Evolutionary conservation across 2,888 invertebrate species (phyloP), one percentile per base, ranked within the genome.

Genomic region (Plebejus argus): DNA sequence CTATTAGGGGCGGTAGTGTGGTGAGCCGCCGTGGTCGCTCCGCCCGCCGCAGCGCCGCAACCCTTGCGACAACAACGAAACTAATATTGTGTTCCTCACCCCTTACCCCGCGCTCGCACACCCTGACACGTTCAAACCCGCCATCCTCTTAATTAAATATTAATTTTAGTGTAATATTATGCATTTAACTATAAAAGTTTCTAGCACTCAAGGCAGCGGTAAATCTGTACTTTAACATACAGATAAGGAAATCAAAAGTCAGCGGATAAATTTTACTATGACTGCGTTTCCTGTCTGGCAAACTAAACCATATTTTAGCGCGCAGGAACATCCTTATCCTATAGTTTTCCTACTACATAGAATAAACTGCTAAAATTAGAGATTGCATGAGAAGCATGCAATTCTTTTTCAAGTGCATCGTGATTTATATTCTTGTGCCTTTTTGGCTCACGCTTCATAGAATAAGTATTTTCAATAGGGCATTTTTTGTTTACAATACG

Each of bases 1-100:
- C 92, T 91, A 91, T 89, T 90, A 93, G 91, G 90, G 91, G 92
- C 92, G 93, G 92, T 91, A 85, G 91, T 87, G 91, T 90, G 90
- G 86, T 89, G 89, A 87, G 88, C 89, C 90, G 91, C 90, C 86
- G 90, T 88, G 87, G 89, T 89, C 91, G 91, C 91, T 90, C 92
- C 92, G 90, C 90, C 89, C 90, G 91, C 92, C 89, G 92, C 92
- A 88, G 90, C 91, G 90, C 93, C 92, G 92, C 91, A 89, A 91
- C 94, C 94, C 94, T 94, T 94, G 94, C 94, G 94, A 94, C 93
- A 94, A 94, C 94, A 94, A 94, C 91, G 93, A 94, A 94, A 94
- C 94, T 94, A 94, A 94, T 94, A 94, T 94, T 94, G 90, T 93
- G 93, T 91, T 94, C 94, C 93, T 93, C 89, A 91, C 90, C 91